These are phyloP conservation scores for Tor tambroides DNA, from an alignment of 2,113 vertebrate species.

Conservation along the genomic window DNA sequence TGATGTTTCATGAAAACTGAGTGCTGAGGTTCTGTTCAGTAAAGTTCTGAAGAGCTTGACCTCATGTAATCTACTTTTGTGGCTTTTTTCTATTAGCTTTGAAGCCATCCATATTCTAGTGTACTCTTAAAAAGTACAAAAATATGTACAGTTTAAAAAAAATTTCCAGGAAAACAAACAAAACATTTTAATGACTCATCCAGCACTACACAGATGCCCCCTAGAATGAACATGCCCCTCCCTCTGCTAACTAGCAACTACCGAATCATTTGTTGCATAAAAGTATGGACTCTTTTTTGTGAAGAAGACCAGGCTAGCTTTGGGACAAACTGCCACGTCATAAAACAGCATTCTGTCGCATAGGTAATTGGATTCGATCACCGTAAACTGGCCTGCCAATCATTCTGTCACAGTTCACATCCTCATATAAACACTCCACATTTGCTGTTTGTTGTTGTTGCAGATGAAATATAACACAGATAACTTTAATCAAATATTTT, in stretches of 20 bases:
- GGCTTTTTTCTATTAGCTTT: not conserved
- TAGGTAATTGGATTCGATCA: too few species aligned
- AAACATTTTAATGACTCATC: not conserved
- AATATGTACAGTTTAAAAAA: not conserved
- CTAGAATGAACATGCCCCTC: not conserved
- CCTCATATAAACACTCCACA: too few species aligned
- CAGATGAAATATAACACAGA: too few species aligned
- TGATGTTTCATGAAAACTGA: not conserved
- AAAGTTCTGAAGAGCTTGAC: not conserved
- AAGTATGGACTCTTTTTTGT: too few species aligned
- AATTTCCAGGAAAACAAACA: not conserved
- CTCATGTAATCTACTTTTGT: not conserved
- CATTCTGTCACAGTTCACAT: too few species aligned
- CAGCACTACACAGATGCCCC: not conserved
- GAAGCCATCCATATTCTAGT: not conserved
- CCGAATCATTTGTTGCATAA: not conserved
- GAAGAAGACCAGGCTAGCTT: too few species aligned
- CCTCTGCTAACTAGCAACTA: not conserved
- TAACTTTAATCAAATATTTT: too few species aligned
- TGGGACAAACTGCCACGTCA: too few species aligned
- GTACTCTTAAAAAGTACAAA: not conserved
- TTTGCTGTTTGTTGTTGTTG: too few species aligned
- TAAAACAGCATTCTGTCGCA: too few species aligned
- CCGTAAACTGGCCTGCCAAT: too few species aligned
- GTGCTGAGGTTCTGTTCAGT: not conserved